These are phyloP conservation scores for Syngnathus scovelli DNA, from an alignment of 2,113 vertebrate species.

Conservation along the genomic window DNA sequence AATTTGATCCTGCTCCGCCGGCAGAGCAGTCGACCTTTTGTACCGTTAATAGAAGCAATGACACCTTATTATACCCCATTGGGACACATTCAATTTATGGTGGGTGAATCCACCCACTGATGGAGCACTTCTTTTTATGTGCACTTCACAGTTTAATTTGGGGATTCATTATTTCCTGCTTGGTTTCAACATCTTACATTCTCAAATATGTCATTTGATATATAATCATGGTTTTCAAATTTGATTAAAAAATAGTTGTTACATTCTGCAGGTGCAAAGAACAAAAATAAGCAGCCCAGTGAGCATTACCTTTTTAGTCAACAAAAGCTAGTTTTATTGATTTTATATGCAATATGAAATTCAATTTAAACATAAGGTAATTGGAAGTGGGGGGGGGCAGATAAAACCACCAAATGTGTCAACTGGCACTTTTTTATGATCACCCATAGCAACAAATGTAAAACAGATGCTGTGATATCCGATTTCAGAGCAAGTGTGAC, in stretches of 20 bases:
- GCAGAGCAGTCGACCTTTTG: slow-evolving; percentile 2
- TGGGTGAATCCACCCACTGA: not conserved
- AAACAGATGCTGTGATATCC: slow-evolving; percentile 32
- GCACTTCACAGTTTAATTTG: not conserved
- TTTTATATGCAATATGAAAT: slow-evolving; percentile 7
- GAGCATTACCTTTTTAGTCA: not conserved
- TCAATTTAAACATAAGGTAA: not conserved
- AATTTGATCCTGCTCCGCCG: not conserved
- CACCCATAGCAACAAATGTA: slow-evolving; percentile 31
- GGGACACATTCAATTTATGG: not conserved
- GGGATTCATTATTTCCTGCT: not conserved
- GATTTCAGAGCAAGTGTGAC: slow-evolving; percentile 12
- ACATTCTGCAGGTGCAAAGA: slow-evolving; percentile 2
- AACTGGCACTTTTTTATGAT: slow-evolving; percentile 16
- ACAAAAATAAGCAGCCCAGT: not conserved
- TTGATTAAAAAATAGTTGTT: not conserved
- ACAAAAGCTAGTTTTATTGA: not conserved
- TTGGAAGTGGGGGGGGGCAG: not conserved
- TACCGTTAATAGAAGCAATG: not conserved
- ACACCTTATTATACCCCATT: not conserved
- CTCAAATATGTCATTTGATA: not conserved
- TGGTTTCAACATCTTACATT: not conserved
- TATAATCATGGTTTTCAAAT: not conserved
- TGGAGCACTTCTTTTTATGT: not conserved
- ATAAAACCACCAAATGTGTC: slow-evolving; percentile 6